Percentiles rank a stretch among this genome's conserved stretches.
Evolutionary conservation across 1,140 invertebrate genomes (phyloP).

Genomic region (Hylyphantes graminicola): DNA sequence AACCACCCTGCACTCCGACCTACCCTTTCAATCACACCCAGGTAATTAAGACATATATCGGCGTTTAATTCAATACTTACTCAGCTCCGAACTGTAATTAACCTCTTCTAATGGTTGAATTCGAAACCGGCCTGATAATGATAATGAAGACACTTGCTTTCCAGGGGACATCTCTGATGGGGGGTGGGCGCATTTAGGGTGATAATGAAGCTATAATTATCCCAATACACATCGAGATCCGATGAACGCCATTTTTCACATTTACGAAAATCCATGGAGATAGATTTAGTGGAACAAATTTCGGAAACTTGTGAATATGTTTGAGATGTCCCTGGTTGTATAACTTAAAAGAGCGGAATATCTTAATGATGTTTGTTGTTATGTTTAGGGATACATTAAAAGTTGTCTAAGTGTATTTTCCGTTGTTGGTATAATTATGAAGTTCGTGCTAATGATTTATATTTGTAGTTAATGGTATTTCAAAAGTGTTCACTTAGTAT

Average conservation of each 20-base stretch:
- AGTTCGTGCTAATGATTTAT: no score
- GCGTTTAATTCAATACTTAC: slow-evolving; percentile 46
- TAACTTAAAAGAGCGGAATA: no score
- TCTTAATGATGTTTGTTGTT: no score
- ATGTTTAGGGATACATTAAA: no score
- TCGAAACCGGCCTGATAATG: slow-evolving; percentile 25
- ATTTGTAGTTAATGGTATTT: no score
- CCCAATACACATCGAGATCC: slow-evolving; percentile 19
- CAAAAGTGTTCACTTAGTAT: no score
- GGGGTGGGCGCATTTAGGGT: background rate
- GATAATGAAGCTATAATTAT: slow-evolving; percentile 36
- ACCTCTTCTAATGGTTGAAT: slow-evolving; percentile 15
- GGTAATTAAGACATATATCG: slow-evolving; percentile 34
- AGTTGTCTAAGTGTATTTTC: no score
- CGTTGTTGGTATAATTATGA: no score
- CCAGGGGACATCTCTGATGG: background rate
- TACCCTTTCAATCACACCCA: background rate
- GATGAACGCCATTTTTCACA: slow-evolving; percentile 30
- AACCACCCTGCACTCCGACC: no score
- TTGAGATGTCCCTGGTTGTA: no score
- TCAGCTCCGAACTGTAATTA: slow-evolving; percentile 25
- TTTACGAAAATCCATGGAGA: background rate
- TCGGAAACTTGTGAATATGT: no score
- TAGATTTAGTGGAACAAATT: no score
- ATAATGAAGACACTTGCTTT: slow-evolving; percentile 27